Conservation (phyloP, 2,797 vertebrate genomes). For the Notamacropus eugenii region DNA sequence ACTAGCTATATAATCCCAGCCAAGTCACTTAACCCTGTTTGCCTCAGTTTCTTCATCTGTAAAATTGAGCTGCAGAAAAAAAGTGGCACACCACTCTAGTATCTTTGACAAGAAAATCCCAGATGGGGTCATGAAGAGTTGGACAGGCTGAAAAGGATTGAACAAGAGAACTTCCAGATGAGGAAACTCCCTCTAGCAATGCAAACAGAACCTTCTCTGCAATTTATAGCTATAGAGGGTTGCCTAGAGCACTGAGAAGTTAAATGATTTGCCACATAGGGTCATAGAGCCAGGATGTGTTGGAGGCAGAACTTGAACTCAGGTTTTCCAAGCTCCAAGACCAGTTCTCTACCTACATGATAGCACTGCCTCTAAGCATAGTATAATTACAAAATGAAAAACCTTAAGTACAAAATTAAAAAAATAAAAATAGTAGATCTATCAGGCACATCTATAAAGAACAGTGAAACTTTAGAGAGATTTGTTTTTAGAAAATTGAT, state of each 20-base stretch:
- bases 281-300: neutral
- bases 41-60: neutral
- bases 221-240: neutral
- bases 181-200: neutral
- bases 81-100: neutral
- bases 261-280: neutral
- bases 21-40: neutral
- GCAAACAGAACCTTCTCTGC: neutral
- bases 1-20: neutral
- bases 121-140: neutral
- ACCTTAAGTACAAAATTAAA: neutral
- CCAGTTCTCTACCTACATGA: neutral
- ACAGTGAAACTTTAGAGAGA: neutral
- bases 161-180: neutral
- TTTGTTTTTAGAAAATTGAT: neutral
- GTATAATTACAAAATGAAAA: neutral
- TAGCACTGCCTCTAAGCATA: neutral
- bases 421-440: neutral
- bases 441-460: neutral
- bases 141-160: neutral
- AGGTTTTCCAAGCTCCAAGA: neutral
- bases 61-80: neutral
- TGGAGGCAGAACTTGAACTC: neutral
- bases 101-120: neutral
- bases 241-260: neutral